Conservation (phyloP, 2,888 invertebrate species). For the Ormyrus pomaceus region DNA sequence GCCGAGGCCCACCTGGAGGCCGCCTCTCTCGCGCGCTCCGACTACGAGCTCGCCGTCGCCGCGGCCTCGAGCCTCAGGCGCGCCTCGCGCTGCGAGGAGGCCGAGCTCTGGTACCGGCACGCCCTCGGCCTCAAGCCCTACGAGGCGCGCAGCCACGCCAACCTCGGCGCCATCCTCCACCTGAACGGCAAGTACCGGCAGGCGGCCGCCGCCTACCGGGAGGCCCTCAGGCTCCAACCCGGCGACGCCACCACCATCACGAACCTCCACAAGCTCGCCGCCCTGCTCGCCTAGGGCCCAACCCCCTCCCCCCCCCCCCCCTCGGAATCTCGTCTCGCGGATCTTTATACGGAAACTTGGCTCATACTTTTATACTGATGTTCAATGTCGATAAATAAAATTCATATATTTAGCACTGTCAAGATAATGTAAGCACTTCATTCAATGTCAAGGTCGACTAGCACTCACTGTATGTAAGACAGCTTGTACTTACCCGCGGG, state of each 20-base stretch:
- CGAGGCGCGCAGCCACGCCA: constrained; percentile 94
- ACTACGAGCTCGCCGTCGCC: constrained; percentile 90
- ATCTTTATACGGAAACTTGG: constrained; percentile 49
- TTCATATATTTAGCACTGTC: constrained; percentile 43
- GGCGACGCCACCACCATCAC: constrained; percentile 91
- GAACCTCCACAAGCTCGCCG: constrained; percentile 87
- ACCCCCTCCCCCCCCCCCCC: too few relatives aligned
- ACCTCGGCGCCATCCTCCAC: constrained; percentile 96
- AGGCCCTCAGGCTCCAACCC: constrained; percentile 91
- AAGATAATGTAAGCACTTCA: constrained; percentile 38
- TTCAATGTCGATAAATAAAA: constrained; percentile 46
- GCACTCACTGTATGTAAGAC: neutral
- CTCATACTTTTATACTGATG: constrained; percentile 55
- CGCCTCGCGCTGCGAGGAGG: constrained; percentile 87
- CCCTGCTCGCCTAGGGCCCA: constrained; percentile 75
- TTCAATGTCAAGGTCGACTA: constrained; percentile 1
- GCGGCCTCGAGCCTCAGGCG: constrained; percentile 92
- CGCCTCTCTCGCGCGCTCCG: constrained; percentile 85
- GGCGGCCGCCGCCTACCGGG: constrained; percentile 90
- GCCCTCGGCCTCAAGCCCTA: constrained; percentile 79
- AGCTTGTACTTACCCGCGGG: neutral
- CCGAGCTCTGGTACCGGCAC: constrained; percentile 91
- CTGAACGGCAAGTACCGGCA: constrained; percentile 92
- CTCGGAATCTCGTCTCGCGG: neutral
- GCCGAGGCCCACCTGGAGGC: constrained; percentile 88